Evolutionary conservation across 2,888 invertebrate genomes (phyloP).

Genomic region (Stratiomys singularior): DNA sequence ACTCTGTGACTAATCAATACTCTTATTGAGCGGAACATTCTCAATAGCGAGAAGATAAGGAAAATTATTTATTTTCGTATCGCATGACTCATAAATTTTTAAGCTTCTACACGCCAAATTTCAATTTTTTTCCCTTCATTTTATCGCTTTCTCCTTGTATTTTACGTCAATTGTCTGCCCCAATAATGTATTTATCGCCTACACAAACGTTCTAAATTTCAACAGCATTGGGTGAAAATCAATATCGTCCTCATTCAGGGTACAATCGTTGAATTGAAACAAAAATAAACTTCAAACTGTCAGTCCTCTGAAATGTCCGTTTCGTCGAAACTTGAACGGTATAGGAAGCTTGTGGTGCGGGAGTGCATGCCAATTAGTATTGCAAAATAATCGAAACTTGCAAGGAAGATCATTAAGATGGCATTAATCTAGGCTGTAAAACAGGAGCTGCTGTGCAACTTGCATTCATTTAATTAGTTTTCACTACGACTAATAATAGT

Average conservation of each 20-base stretch:
- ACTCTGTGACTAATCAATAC: too few species aligned
- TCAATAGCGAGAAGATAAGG: too few species aligned
- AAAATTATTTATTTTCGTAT: background rate
- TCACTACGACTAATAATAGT: conserved; percentile 26
- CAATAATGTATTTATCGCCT: conserved; percentile 4
- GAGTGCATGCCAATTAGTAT: too few species aligned
- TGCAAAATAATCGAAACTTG: too few species aligned
- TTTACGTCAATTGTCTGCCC: conserved; percentile 1
- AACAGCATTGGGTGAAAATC: background rate
- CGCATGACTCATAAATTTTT: background rate
- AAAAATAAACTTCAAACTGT: background rate
- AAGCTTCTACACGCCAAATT: background rate
- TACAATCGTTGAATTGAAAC: background rate
- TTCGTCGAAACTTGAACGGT: background rate
- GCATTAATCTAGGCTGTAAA: background rate
- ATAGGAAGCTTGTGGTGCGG: too few species aligned
- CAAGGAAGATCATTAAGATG: background rate
- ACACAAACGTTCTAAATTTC: conserved; percentile 9
- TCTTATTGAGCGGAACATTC: too few species aligned
- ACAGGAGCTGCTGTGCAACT: background rate
- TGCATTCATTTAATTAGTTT: conserved; percentile 1
- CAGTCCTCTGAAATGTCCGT: background rate
- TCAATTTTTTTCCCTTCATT: background rate
- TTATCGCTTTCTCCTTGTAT: background rate
- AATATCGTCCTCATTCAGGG: background rate